These are phyloP conservation scores for Limenitis camilla DNA, from an alignment of 2,888 invertebrate species.

Conservation along the genomic window DNA sequence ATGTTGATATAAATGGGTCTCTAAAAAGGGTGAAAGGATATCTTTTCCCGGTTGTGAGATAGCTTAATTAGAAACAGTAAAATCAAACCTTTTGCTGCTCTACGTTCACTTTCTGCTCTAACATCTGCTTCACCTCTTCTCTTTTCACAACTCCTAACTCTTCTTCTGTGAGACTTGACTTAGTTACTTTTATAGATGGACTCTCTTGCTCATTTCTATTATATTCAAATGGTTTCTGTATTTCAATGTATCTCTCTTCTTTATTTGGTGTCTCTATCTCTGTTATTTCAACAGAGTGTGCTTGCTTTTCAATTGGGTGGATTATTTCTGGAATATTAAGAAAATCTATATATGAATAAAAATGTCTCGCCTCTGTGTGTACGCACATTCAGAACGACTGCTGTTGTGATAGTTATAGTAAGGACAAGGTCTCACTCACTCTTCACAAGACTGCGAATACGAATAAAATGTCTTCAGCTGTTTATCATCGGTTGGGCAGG, in stretches of 20 bases:
- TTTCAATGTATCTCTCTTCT: neutral
- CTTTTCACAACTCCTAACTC: slow-evolving; percentile 28
- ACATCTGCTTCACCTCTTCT: slow-evolving; percentile 40
- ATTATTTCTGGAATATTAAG: slow-evolving; percentile 5
- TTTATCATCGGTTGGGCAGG: no score
- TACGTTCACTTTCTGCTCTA: slow-evolving; percentile 46
- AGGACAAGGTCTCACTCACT: no score
- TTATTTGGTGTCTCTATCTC: slow-evolving; percentile 12
- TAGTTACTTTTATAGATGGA: slow-evolving; percentile 10
- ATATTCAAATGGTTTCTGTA: neutral
- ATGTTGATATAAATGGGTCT: no score
- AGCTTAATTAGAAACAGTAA: slow-evolving; percentile 9
- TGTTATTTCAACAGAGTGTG: slow-evolving; percentile 19
- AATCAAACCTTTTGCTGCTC: slow-evolving; percentile 53
- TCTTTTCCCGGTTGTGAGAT: no score
- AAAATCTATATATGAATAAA: neutral
- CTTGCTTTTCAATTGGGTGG: slow-evolving; percentile 1
- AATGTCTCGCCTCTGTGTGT: neutral
- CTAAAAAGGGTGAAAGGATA: no score
- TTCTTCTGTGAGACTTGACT: slow-evolving; percentile 31
- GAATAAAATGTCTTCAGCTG: no score
- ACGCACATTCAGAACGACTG: no score
- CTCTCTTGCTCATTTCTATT: neutral
- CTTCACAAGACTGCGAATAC: no score
- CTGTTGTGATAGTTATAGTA: no score